Base-by-base conservation (phyloP, 2,113 vertebrate species). In the Scortum barcoo region DNA sequence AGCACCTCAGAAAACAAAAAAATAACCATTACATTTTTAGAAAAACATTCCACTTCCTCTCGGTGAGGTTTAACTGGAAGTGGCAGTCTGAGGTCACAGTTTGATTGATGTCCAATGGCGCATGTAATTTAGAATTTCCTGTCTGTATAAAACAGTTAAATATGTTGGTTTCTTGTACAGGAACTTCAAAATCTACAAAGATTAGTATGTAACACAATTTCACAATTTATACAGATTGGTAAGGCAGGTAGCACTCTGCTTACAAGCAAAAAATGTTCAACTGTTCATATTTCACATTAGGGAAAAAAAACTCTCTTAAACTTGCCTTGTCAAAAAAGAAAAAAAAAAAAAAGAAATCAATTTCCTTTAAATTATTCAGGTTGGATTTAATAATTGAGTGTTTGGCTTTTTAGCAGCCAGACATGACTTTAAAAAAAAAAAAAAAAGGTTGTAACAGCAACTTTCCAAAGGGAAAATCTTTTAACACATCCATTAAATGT, bases 361-460 rank as follows among this genome's bases (percentile, higher is more conserved):
- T 54, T 53, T 24, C 46, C 20, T 84, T 67, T 76, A 26, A 76
- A 80, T 88, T 53, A 81, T 88, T 90, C 38, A 83, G 83, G 77
- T 40, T 69, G 6, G 76, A 48, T 74, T 83, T 30, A 80, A 77
- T 78, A 80, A 81, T 75, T 74, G 28, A 78, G 44, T 38, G 53
- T 78, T 78, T 73, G 36, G 20, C 24, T 81, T 80, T 86, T 78
- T 76, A 66, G 68, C 73, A 85, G 46, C 28, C 33, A 73, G 46
- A 60, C 42, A 65, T 53, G 42, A 57, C 67, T 36, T n/a, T n/a
- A n/a, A n/a, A n/a, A n/a, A n/a, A n/a, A n/a, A n/a, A n/a, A n/a
- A 36, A 56, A 74, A 81, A 74, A 63, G 63, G 60, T 61, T 81
- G 65, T 44, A 74, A 83, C 38, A 70, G 50, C 63, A 56, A 46